A percentile compares a stretch with the other conserved stretches of the same genome.
Evolutionary conservation across 92 coral and sea anemone species (phyloP).

Genomic region (Parazoanthus atlanticus): DNA sequence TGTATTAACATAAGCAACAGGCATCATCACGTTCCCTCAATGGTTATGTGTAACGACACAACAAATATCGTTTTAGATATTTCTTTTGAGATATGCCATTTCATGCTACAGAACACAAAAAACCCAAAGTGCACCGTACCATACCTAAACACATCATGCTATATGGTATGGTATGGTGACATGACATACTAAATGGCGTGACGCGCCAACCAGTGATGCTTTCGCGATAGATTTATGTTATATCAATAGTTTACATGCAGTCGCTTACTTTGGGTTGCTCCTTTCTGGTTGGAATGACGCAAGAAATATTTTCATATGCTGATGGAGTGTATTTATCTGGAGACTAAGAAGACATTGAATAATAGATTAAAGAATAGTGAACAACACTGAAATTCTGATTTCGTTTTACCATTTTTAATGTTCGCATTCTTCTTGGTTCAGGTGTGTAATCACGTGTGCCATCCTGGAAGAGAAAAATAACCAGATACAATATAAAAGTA

Average conservation of each 20-base stretch:
- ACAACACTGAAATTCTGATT: neutral
- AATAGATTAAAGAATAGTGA: neutral
- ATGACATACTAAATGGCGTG: too few relatives aligned
- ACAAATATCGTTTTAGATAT: too few relatives aligned
- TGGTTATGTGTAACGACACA: too few relatives aligned
- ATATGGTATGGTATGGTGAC: too few relatives aligned
- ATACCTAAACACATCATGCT: too few relatives aligned
- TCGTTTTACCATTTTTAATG: neutral
- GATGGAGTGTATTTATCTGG: neutral
- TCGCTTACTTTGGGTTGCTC: neutral
- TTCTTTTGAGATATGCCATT: too few relatives aligned
- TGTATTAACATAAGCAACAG: too few relatives aligned
- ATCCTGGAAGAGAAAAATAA: neutral
- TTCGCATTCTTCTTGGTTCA: neutral
- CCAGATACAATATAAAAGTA: neutral
- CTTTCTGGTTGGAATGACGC: neutral
- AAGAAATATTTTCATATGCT: neutral
- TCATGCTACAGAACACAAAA: too few relatives aligned
- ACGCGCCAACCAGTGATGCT: too few relatives aligned
- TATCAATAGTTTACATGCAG: neutral
- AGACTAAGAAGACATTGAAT: neutral
- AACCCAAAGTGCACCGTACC: too few relatives aligned
- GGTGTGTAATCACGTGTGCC: neutral
- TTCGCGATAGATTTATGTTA: too few relatives aligned
- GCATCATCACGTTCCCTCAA: too few relatives aligned